A percentile compares a stretch with the other conserved stretches of the same genome.
Conservation (phyloP, 1,140 invertebrate species). For the Gerris buenoi region DNA sequence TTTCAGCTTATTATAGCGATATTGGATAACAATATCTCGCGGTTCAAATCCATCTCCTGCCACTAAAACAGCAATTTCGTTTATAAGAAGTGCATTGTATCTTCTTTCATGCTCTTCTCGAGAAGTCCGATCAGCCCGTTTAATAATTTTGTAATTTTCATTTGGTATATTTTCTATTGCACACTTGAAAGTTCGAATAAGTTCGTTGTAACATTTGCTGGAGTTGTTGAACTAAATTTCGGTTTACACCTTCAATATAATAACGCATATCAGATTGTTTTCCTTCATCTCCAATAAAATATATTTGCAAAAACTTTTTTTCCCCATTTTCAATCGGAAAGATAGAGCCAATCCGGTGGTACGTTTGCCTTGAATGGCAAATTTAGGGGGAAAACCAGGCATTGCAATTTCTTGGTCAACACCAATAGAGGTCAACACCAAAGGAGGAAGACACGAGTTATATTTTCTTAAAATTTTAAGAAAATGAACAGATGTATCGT, state of each 20-base stretch:
- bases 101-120: slow-evolving; percentile 31
- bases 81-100: slow-evolving; percentile 5
- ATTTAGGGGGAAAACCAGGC: neutral
- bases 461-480: neutral
- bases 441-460: neutral
- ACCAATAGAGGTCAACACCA: neutral
- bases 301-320: neutral
- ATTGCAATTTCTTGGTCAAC: neutral
- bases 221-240: neutral
- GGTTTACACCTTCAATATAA: slow-evolving; percentile 29
- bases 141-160: slow-evolving; percentile 18
- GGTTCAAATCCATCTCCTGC: slow-evolving; percentile 19
- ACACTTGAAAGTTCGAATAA: slow-evolving; percentile 30
- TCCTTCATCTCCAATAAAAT: neutral
- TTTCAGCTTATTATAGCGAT: slow-evolving; percentile 20
- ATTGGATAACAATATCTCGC: neutral
- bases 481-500: neutral
- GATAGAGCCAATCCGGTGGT: neutral
- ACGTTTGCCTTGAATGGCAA: neutral
- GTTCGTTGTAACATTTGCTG: neutral
- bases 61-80: slow-evolving; percentile 23
- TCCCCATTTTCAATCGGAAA: neutral
- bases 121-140: slow-evolving; percentile 23
- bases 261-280: neutral
- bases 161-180: slow-evolving; percentile 28